phyloP scores from a whole-genome alignment of 2,113 vertebrate genomes.

The Trichechus manatus region DNA sequence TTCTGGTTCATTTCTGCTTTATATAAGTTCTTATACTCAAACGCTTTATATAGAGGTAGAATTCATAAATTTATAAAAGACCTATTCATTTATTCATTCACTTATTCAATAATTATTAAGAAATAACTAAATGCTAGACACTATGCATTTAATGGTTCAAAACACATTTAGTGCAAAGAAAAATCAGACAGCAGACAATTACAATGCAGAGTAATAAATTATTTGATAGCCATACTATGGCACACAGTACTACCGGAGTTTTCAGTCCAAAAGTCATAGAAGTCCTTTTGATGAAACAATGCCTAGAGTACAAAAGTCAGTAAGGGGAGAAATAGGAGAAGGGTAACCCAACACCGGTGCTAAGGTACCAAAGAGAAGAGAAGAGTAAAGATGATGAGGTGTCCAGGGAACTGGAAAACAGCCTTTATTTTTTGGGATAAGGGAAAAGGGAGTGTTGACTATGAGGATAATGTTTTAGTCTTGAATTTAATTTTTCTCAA shows the following conservation, averaged over 20 bases:
- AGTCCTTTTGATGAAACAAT: background rate
- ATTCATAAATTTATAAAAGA: constrained; percentile 58
- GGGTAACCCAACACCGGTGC: background rate
- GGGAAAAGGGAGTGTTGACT: background rate
- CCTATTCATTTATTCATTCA: constrained; percentile 50
- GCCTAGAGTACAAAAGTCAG: background rate
- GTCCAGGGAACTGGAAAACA: background rate
- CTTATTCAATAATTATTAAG: constrained; percentile 49
- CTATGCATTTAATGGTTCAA: background rate
- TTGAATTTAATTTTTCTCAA: background rate
- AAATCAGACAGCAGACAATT: background rate
- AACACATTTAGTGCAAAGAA: constrained; percentile 1
- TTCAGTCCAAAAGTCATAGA: background rate
- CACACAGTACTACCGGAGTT: background rate
- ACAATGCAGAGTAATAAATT: background rate
- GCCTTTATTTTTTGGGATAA: background rate
- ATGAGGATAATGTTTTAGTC: background rate
- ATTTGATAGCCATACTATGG: background rate
- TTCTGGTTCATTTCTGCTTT: constrained; percentile 58
- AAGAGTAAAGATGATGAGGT: background rate
- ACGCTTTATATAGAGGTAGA: background rate
- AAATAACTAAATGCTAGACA: constrained; percentile 25
- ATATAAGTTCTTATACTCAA: constrained; percentile 11
- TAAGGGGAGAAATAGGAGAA: background rate
- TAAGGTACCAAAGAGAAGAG: background rate